A percentile compares a stretch with the other conserved stretches of the same genome.
Conservation (phyloP, 2,888 invertebrate species). For the Sinopyrophorus schimmeli region DNA sequence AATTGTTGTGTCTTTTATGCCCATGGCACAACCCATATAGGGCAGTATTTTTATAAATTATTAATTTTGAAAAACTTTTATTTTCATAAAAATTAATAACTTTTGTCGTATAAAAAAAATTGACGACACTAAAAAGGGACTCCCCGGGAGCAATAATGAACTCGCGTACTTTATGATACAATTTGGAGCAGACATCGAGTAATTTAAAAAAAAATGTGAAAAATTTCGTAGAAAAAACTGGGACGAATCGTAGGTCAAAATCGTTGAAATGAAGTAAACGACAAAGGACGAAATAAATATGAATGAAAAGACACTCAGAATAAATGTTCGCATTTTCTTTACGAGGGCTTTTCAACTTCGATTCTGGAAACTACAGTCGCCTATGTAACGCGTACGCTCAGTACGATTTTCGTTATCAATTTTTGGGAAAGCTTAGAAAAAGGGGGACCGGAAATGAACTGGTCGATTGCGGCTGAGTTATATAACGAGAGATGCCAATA, state of each 20-base stretch:
- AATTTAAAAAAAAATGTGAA: too few relatives aligned
- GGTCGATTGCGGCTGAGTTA: slow-evolving; percentile 34
- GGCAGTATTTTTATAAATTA: too few relatives aligned
- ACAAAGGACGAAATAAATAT: slow-evolving; percentile 29
- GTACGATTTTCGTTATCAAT: slow-evolving; percentile 16
- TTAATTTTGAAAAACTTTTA: too few relatives aligned
- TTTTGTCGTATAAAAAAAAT: too few relatives aligned
- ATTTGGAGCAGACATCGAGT: too few relatives aligned
- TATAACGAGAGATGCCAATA: slow-evolving; percentile 32
- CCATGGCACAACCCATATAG: too few relatives aligned
- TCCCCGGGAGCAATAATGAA: too few relatives aligned
- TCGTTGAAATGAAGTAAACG: slow-evolving; percentile 24
- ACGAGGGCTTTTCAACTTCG: slow-evolving; percentile 32
- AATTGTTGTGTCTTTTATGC: too few relatives aligned
- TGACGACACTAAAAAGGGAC: too few relatives aligned
- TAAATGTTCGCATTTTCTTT: slow-evolving; percentile 31
- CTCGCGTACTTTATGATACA: too few relatives aligned
- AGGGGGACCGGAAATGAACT: slow-evolving; percentile 26
- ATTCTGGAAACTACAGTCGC: slow-evolving; percentile 27
- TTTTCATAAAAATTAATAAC: too few relatives aligned
- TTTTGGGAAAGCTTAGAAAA: slow-evolving; percentile 13
- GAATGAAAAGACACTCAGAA: slow-evolving; percentile 32
- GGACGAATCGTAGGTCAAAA: slow-evolving; percentile 21
- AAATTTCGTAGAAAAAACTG: too few relatives aligned
- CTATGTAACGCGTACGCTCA: slow-evolving; percentile 23